Evolutionary conservation across 2,888 invertebrate species (phyloP), one percentile per base, ranked within the genome.

Genomic region (Hypolimnas misippus): DNA sequence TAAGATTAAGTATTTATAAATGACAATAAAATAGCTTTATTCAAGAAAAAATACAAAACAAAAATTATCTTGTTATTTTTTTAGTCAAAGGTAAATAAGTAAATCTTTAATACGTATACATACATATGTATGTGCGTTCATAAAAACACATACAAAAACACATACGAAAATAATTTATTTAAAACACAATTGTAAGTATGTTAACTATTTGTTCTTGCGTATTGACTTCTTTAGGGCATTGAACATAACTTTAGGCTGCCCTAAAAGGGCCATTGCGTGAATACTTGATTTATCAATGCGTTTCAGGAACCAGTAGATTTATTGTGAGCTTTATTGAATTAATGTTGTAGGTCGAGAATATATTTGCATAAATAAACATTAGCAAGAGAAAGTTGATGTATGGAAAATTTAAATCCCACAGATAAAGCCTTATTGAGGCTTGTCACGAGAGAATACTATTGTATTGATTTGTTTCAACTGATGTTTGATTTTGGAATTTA

Each of bases 321-420:
- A 65, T 65, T 54, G 51, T 40, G 38, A 55, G 19, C 42, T 57
- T 60, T 62, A 67, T 67, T 57, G 58, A 66, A 49, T 63, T 63
- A 68, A 51, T 46, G 50, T 42, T 40, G 21, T 65, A 52, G 53
- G 42, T 46, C 40, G 54, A 40, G 62, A 57, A 66, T 66, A 59
- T 62, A 68, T 70, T 70, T 66, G 68, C 68, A 70, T 70, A 67
- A 67, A 62, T 65, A 63, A 68, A 62, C 63, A 60, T 66, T 64
- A 54, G 49, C 62, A 33, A 49, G 69, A 62, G 70, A 70, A 70
- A 70, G 69, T 68, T 61, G 65, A 65, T 63, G 29, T 60, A 50
- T 63, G 49, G 53, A 50, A 54, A 57, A 54, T 57, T 60, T 54
- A 66, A 57, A 58, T 60, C 57, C 55, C 56, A 62, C 21, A 44